Evolutionary conservation across 2,113 vertebrate species (phyloP).

Genomic region (Lepus americanus): DNA sequence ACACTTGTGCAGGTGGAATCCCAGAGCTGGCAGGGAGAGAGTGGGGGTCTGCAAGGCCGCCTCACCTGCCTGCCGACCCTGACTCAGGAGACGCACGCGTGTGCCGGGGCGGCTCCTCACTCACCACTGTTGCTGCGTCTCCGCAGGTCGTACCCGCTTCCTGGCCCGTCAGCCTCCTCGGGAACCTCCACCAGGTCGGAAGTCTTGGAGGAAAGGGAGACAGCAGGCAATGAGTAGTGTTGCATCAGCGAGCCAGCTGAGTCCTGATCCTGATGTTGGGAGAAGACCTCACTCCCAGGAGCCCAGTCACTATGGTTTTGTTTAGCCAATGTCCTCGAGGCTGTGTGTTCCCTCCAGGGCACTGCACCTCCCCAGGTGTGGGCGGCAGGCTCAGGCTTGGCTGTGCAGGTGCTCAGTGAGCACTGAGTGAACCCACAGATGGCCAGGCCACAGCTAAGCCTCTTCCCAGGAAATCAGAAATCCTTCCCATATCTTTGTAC

Average conservation of each 20-base stretch:
- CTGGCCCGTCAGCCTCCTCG: conserved; percentile 91
- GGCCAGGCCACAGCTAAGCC: not conserved
- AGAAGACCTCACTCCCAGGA: not conserved
- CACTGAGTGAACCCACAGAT: not conserved
- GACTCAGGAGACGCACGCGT: not conserved
- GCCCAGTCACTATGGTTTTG: not conserved
- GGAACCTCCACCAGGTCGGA: conserved; percentile 95
- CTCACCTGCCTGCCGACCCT: not conserved
- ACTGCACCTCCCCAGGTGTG: not conserved
- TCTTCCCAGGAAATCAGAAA: conserved; percentile 18
- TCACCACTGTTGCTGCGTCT: conserved; percentile 96
- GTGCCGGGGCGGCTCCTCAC: conserved; percentile 41
- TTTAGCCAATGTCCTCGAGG: not conserved
- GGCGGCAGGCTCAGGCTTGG: not conserved
- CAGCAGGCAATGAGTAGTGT: not conserved
- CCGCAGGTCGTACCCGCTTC: conserved; percentile 89
- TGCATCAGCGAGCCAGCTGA: not conserved
- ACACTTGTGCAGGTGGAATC: not conserved
- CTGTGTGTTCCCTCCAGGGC: not conserved
- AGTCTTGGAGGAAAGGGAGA: conserved; percentile 87
- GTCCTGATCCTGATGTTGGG: not conserved
- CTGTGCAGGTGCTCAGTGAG: not conserved
- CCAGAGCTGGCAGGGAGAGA: not conserved
- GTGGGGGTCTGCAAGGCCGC: fast-evolving
- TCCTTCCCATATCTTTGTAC: not conserved